Percentiles rank a stretch among this genome's conserved stretches.
These are phyloP conservation scores for Mastomys natalensis DNA, from an alignment of 2,113 vertebrate species.

Conservation along the genomic window DNA sequence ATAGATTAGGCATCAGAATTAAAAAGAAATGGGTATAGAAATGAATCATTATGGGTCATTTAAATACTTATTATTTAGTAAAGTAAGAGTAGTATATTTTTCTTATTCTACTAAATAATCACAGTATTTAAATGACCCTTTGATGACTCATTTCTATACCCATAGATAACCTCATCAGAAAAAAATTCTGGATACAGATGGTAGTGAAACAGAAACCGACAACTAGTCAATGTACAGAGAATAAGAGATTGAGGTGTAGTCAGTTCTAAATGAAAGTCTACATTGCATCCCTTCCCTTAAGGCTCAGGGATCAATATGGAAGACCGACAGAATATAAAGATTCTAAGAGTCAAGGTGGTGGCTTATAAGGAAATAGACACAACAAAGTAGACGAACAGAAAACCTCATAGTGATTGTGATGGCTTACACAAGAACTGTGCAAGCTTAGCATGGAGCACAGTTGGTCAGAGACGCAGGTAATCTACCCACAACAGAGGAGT, in stretches of 20 bases:
- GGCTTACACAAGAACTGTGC: not conserved
- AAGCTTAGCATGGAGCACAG: not conserved
- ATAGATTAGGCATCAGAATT: not conserved
- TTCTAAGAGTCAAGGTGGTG: no score
- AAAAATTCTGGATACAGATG: not conserved
- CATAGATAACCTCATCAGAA: not conserved
- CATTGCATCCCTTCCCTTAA: not conserved
- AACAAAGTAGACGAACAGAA: not conserved
- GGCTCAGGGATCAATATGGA: not conserved
- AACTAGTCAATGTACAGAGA: not conserved
- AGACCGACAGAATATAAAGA: not conserved
- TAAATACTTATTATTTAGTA: no score
- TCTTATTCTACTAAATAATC: not conserved
- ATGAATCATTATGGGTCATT: no score
- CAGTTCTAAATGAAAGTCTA: not conserved
- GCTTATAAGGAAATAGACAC: not conserved
- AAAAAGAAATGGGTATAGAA: not conserved
- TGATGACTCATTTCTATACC: not conserved
- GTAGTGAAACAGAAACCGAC: not conserved
- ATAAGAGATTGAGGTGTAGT: not conserved
- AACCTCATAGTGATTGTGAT: not conserved
- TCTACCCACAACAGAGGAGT: not conserved
- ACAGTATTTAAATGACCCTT: not conserved
- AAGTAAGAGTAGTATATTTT: not conserved
- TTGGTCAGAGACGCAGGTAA: no score